A percentile compares a stretch with the other conserved stretches of the same genome.
phyloP scores from a whole-genome alignment of 2,888 invertebrate genomes.

The Onchidella celtica region DNA sequence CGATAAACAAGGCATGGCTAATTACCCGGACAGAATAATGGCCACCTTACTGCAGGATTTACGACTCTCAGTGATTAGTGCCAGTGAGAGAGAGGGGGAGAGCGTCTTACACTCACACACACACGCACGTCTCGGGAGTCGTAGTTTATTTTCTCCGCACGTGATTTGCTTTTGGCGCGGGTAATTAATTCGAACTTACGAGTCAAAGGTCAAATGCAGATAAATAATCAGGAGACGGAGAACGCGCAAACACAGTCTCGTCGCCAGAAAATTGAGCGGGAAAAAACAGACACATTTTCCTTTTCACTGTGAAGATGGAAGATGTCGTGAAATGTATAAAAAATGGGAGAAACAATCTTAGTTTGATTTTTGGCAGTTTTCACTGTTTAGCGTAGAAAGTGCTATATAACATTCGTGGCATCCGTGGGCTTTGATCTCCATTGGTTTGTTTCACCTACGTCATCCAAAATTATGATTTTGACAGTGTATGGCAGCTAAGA shows the following conservation, averaged over 20 bases:
- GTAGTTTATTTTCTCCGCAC: conserved; percentile 41
- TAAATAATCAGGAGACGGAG: conserved; percentile 9
- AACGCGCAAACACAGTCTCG: background rate
- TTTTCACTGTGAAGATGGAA: no score
- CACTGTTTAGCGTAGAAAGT: no score
- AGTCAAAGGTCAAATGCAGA: conserved; percentile 38
- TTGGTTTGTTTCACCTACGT: no score
- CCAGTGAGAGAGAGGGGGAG: background rate
- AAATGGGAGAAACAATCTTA: no score
- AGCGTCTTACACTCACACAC: no score
- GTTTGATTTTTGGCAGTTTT: no score
- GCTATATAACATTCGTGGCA: no score
- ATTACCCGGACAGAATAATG: conserved; percentile 29
- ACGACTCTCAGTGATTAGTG: conserved; percentile 25
- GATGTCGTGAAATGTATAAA: no score
- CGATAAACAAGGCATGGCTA: conserved; percentile 16
- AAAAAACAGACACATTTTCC: no score
- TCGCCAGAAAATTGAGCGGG: conserved; percentile 2
- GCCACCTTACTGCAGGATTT: conserved; percentile 40
- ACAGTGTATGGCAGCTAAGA: no score
- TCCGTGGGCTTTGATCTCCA: no score
- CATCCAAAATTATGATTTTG: no score
- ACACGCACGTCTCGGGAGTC: conserved; percentile 8
- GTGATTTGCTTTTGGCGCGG: conserved; percentile 35
- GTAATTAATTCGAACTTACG: conserved; percentile 33